phyloP scores from a whole-genome alignment of 2,888 invertebrate genomes.

The Micropterix aruncella region DNA sequence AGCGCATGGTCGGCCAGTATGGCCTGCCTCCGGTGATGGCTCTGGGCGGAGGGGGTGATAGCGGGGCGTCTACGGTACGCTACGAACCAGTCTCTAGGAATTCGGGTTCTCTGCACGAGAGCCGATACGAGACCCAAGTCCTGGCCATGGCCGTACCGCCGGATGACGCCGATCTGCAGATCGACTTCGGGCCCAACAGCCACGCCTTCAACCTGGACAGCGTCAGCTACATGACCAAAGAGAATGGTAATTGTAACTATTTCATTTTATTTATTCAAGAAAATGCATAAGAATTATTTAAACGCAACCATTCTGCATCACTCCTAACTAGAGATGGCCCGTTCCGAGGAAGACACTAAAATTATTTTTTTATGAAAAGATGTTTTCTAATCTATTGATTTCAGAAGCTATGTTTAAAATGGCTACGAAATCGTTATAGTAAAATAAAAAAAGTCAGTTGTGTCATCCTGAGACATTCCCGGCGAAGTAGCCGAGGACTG shows the following conservation, averaged over 20 bases:
- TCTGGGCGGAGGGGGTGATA: conserved; percentile 29
- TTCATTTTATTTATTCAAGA: no score
- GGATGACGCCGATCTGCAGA: conserved; percentile 66
- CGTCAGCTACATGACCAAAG: conserved; percentile 79
- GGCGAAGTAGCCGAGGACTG: no score
- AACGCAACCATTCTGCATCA: background rate
- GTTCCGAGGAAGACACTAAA: no score
- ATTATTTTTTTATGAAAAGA: no score
- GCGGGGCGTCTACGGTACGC: conserved; percentile 23
- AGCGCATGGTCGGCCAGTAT: conserved; percentile 63
- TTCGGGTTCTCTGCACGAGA: conserved; percentile 60
- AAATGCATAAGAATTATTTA: no score
- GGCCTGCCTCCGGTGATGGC: conserved; percentile 44
- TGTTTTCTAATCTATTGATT: no score
- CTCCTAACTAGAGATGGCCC: background rate
- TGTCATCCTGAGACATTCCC: no score
- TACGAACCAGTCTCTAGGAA: conserved; percentile 29
- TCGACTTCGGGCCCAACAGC: conserved; percentile 78
- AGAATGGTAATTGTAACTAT: no score
- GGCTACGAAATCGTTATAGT: no score
- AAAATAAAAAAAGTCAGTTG: no score
- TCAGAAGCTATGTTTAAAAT: no score
- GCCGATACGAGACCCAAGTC: conserved; percentile 91
- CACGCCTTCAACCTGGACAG: conserved; percentile 80
- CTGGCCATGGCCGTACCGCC: conserved; percentile 84